phyloP scores from a whole-genome alignment of 2,797 vertebrate species.

The Taeniopygia guttata region DNA sequence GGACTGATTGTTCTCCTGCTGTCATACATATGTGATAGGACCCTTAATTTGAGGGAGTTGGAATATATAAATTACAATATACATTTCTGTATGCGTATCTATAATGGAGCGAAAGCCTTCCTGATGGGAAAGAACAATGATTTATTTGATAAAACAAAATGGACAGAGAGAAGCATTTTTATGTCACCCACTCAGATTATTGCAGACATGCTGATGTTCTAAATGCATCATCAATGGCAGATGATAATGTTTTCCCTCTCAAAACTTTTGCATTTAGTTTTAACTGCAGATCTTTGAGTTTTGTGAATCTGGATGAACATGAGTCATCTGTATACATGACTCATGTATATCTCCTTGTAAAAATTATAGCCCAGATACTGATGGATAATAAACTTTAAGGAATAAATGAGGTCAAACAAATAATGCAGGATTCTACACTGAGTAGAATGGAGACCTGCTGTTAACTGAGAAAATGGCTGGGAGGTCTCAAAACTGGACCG shows the following conservation, averaged over 20 bases:
- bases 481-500: background rate
- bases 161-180: background rate
- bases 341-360: background rate
- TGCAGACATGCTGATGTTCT: background rate
- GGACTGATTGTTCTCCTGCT: background rate
- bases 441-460: background rate
- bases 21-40: background rate
- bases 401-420: background rate
- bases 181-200: background rate
- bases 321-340: background rate
- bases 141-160: background rate
- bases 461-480: background rate
- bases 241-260: background rate
- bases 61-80: background rate
- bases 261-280: background rate
- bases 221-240: background rate
- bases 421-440: background rate
- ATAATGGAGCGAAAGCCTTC: background rate
- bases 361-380: background rate
- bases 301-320: background rate
- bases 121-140: background rate
- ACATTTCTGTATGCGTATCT: background rate
- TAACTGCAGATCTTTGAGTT: background rate
- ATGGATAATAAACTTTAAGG: background rate
- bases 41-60: background rate